Percentiles rank a stretch among this genome's conserved stretches.
Conservation (phyloP, 1,140 invertebrate species). For the Drosophila arawakana region DNA sequence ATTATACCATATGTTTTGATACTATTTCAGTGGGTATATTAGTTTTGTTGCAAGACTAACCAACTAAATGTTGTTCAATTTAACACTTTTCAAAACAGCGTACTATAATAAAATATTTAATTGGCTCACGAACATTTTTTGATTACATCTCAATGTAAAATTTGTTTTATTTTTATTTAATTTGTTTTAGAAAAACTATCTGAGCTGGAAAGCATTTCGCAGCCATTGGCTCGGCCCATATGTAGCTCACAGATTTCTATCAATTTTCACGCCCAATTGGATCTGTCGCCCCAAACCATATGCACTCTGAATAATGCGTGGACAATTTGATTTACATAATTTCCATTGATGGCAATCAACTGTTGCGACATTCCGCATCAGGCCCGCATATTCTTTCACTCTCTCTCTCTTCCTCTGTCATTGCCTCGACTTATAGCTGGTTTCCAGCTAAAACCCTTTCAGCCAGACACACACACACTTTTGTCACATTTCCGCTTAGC, state of each 20-base stretch:
- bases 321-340: constrained; percentile 78
- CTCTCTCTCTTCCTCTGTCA: background rate
- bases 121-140: no score
- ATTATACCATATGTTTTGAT: no score
- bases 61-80: no score
- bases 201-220: background rate
- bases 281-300: constrained; percentile 39
- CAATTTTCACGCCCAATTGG: constrained; percentile 61
- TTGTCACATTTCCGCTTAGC: constrained; percentile 61
- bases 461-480: constrained; percentile 50
- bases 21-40: no score
- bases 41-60: no score
- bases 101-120: no score
- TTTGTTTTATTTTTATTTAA: background rate
- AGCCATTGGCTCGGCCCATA: background rate
- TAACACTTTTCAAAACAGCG: no score
- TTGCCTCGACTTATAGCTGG: background rate
- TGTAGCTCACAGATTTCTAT: constrained; percentile 7
- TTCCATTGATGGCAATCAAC: constrained; percentile 70
- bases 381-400: background rate
- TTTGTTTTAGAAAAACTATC: background rate
- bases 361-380: constrained; percentile 50
- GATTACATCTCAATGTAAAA: no score
- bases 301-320: constrained; percentile 56
- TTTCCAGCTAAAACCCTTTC: constrained; percentile 41